These are phyloP conservation scores for Microplitis deprimator DNA, from an alignment of 2,888 invertebrate genomes.

Conservation along the genomic window DNA sequence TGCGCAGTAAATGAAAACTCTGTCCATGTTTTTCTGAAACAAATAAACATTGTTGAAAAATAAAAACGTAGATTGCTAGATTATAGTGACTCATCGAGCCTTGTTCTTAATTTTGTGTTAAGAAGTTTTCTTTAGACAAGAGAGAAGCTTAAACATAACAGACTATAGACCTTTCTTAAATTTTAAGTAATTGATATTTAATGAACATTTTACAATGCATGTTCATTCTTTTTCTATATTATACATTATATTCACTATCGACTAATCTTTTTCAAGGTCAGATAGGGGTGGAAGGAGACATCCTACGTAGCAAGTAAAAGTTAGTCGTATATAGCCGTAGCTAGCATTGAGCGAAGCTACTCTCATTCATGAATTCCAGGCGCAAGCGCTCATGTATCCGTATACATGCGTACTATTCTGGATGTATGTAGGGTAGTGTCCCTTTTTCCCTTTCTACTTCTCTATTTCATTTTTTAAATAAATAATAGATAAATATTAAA, in stretches of 20 bases:
- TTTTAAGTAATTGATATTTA: too few species aligned
- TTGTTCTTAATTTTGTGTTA: too few species aligned
- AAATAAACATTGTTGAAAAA: too few species aligned
- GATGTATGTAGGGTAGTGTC: not conserved
- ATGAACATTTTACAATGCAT: not conserved
- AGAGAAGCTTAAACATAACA: too few species aligned
- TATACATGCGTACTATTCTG: not conserved
- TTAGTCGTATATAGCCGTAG: conserved; percentile 4
- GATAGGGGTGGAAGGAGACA: conserved; percentile 3
- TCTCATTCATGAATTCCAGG: conserved; percentile 27
- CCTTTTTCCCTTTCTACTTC: not conserved
- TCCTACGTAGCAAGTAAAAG: conserved; percentile 36
- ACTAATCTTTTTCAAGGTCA: conserved; percentile 27
- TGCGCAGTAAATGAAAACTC: too few species aligned
- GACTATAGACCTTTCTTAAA: too few species aligned
- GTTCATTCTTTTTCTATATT: not conserved
- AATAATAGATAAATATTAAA: not conserved
- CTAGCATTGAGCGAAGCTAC: conserved; percentile 28
- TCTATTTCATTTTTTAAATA: not conserved
- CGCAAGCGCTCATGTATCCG: conserved; percentile 26
- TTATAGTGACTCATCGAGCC: too few species aligned
- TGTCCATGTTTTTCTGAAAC: too few species aligned
- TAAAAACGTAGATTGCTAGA: too few species aligned
- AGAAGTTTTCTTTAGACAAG: too few species aligned
- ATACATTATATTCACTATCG: not conserved